A percentile compares a stretch with the other conserved stretches of the same genome.
Evolutionary conservation across 2,113 vertebrate genomes (phyloP).

Genomic region (Chlamydotis undulata): DNA sequence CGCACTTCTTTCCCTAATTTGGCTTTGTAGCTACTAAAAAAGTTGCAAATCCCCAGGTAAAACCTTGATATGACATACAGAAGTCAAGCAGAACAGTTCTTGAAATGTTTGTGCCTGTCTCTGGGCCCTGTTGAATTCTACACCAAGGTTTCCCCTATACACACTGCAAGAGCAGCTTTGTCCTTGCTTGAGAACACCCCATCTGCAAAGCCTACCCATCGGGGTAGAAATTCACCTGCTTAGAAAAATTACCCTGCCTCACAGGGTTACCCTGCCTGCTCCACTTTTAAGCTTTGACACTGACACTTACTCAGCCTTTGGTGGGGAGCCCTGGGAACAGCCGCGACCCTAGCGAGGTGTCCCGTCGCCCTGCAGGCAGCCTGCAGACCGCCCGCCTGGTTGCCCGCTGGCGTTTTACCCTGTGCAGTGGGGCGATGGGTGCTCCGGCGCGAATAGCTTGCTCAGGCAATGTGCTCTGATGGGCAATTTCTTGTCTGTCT

Average conservation of each 20-base stretch:
- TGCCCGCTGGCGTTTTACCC: background rate
- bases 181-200: background rate
- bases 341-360: background rate
- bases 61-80: fast-evolving
- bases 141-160: fast-evolving
- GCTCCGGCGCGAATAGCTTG: background rate
- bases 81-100: background rate
- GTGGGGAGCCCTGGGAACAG: background rate
- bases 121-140: too few species aligned
- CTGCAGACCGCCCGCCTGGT: background rate
- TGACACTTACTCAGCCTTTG: background rate
- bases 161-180: fast-evolving
- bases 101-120: fast-evolving
- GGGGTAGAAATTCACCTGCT: background rate
- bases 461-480: background rate
- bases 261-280: background rate
- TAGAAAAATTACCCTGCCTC: background rate
- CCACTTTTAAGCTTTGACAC: background rate
- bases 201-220: background rate
- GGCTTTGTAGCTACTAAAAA: background rate
- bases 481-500: background rate
- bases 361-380: background rate
- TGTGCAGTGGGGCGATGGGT: fast-evolving
- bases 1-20: fast-evolving
- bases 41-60: background rate